Percentiles rank a stretch among this genome's conserved stretches.
Conservation (phyloP, 2,113 vertebrate genomes). For the Lathamus discolor region DNA sequence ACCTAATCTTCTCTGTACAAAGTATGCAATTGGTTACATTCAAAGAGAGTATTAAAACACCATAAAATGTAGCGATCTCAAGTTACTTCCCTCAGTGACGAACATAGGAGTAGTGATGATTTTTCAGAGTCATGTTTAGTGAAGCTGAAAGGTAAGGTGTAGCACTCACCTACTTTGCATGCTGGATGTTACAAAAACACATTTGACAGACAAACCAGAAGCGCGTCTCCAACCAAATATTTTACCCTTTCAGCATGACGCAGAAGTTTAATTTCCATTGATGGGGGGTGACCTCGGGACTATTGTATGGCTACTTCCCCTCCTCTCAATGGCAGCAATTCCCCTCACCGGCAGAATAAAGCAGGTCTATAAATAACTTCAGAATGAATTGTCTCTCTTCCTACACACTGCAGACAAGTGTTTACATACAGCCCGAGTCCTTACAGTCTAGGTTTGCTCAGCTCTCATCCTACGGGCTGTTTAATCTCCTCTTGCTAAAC, state of each 20-base stretch:
- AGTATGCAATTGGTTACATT: not conserved
- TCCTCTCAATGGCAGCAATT: not conserved
- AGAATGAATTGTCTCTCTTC: not conserved
- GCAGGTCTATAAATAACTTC: slow-evolving; percentile 51
- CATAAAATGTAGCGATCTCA: not conserved
- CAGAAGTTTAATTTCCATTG: slow-evolving; percentile 27
- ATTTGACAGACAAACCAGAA: not conserved
- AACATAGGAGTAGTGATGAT: not conserved
- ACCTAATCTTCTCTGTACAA: not conserved
- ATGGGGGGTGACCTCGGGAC: not conserved
- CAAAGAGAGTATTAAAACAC: not conserved
- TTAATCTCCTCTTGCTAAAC: not conserved
- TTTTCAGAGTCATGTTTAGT: not conserved
- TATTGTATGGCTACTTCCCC: not conserved
- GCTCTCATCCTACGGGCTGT: not conserved
- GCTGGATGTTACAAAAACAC: not conserved
- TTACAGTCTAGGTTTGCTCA: not conserved
- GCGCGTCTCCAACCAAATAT: not conserved
- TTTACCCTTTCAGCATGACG: not conserved
- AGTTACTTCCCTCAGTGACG: not conserved
- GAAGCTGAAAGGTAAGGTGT: not conserved
- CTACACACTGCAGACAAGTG: slow-evolving; percentile 28
- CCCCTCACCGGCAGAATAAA: not conserved
- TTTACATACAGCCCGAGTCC: not conserved
- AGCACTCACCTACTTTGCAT: not conserved